phyloP scores from a whole-genome alignment of 2,888 invertebrate species.

The Agelastica alni region DNA sequence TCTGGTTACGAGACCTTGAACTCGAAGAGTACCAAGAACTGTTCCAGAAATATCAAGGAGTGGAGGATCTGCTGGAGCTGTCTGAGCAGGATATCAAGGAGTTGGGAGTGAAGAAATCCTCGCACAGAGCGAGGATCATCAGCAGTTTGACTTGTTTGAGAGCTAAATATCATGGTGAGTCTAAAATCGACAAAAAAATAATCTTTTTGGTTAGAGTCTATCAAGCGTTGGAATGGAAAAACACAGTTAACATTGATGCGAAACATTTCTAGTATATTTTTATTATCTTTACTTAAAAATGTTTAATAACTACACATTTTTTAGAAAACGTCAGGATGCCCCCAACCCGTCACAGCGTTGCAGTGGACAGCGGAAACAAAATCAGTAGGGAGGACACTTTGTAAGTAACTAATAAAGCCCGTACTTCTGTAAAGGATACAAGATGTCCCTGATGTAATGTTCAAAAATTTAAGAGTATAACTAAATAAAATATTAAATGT shows the following conservation, averaged over 20 bases:
- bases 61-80: constrained; percentile 63
- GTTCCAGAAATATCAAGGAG: constrained; percentile 61
- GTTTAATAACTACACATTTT: constrained; percentile 21
- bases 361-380: constrained; percentile 53
- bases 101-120: constrained; percentile 65
- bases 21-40: constrained; percentile 61
- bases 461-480: too few species aligned
- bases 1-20: constrained; percentile 67
- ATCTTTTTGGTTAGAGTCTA: too few species aligned
- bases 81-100: constrained; percentile 64
- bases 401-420: constrained; percentile 53
- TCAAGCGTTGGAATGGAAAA: too few species aligned
- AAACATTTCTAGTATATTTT: too few species aligned
- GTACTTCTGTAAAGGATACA: neutral
- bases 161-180: constrained; percentile 64
- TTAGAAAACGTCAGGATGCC: constrained; percentile 45
- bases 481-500: too few species aligned
- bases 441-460: too few species aligned
- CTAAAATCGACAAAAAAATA: too few species aligned
- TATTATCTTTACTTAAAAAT: neutral
- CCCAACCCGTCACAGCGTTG: constrained; percentile 56
- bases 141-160: constrained; percentile 67
- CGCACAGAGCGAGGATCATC: constrained; percentile 67
- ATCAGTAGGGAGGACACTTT: constrained; percentile 47
- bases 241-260: too few species aligned